A percentile compares a stretch with the other conserved stretches of the same genome.
These are phyloP conservation scores for Elysia chlorotica DNA, from an alignment of 1,140 invertebrate genomes.

Conservation along the genomic window DNA sequence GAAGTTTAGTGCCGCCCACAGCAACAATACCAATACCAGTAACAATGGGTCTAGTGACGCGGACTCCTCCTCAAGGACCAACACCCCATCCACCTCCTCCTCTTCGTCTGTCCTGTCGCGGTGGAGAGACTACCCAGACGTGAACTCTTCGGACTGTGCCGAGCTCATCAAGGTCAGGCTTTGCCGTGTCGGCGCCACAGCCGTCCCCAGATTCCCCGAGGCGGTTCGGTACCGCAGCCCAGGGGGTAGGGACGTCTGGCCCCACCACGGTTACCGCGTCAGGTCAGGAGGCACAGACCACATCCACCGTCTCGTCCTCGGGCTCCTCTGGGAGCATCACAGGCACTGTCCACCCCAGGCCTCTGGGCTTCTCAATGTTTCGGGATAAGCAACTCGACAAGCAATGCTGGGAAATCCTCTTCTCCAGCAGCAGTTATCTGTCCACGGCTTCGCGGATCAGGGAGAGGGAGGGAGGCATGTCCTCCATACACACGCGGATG, in stretches of 20 bases:
- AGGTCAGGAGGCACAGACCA: neutral
- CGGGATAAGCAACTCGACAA: constrained; percentile 5
- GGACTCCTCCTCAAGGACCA: constrained; percentile 19
- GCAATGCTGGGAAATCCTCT: too few relatives aligned
- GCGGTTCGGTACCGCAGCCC: neutral
- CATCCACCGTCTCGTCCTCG: neutral
- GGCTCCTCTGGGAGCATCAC: neutral
- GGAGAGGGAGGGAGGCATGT: constrained; percentile 19
- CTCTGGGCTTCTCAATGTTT: constrained; percentile 12
- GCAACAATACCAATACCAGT: too few relatives aligned
- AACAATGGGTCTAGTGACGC: constrained; percentile 22
- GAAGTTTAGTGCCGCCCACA: constrained; percentile 10
- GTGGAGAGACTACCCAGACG: constrained; percentile 12
- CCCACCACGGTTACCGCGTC: too few relatives aligned
- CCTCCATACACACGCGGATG: constrained; percentile 1
- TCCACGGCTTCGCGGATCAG: constrained; percentile 17
- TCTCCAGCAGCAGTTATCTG: neutral
- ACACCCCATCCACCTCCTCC: constrained; percentile 18
- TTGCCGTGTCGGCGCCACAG: too few relatives aligned
- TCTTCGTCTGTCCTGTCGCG: constrained; percentile 31
- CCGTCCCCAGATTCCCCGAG: neutral
- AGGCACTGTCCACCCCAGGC: neutral
- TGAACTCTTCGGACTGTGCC: constrained; percentile 14
- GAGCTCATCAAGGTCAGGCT: too few relatives aligned
- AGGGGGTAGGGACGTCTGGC: neutral